phyloP scores from a whole-genome alignment of 2,797 vertebrate species.

The Scleropages formosus region DNA sequence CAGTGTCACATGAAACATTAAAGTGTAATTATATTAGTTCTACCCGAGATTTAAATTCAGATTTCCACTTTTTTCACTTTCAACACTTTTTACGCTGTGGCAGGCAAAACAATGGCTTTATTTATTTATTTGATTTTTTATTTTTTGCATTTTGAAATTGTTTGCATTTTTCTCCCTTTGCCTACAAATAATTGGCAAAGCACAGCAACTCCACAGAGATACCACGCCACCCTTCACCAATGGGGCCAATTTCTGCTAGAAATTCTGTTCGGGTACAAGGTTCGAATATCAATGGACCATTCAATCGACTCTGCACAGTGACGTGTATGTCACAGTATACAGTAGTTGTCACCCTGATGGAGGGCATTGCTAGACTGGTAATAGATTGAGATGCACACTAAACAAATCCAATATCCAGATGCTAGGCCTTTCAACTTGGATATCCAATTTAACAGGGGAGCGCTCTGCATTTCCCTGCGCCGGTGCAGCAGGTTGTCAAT shows the following conservation, averaged over 20 bases:
- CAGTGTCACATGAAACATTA: too few species aligned
- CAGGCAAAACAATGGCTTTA: background rate
- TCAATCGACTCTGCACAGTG: background rate
- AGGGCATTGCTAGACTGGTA: background rate
- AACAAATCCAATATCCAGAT: constrained; percentile 25
- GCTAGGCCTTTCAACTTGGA: constrained; percentile 27
- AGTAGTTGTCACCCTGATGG: background rate
- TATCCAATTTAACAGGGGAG: constrained; percentile 27
- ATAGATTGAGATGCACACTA: constrained; percentile 21
- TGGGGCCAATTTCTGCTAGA: background rate
- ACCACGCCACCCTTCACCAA: background rate
- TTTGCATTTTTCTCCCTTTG: background rate
- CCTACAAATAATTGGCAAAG: background rate
- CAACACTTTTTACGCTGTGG: background rate
- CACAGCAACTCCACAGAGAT: background rate
- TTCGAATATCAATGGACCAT: background rate
- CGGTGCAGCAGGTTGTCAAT: constrained; percentile 24
- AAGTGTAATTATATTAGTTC: background rate
- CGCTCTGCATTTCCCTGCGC: constrained; percentile 24
- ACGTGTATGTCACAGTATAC: background rate
- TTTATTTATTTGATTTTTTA: too few species aligned
- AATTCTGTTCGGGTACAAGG: background rate
- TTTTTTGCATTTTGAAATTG: background rate
- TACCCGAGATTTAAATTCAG: background rate
- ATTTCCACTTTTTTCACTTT: background rate